These are phyloP conservation scores for Musca vetustissima DNA, from an alignment of 1,140 invertebrate species.

Conservation along the genomic window DNA sequence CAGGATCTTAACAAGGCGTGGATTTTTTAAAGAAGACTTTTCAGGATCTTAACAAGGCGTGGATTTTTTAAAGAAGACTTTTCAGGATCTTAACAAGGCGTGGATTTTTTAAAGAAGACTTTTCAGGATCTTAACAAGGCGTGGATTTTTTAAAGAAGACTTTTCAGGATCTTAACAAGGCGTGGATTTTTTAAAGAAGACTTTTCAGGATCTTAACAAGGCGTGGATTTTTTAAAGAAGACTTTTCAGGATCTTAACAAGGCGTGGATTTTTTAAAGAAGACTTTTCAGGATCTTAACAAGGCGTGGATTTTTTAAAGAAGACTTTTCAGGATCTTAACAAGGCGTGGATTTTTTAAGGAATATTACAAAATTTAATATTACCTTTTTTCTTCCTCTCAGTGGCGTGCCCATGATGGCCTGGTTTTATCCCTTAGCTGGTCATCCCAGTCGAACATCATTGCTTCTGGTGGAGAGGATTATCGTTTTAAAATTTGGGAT, in stretches of 20 bases:
- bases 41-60: not conserved
- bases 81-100: not conserved
- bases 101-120: too few relatives aligned
- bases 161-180: not conserved
- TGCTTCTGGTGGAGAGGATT: constrained; percentile 93
- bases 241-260: not conserved
- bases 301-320: too few relatives aligned
- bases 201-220: not conserved
- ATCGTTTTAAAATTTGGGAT: constrained; percentile 95
- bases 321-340: not conserved
- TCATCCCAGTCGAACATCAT: constrained; percentile 84
- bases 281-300: not conserved
- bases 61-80: too few relatives aligned
- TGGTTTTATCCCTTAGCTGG: constrained; percentile 89
- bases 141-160: too few relatives aligned
- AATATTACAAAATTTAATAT: too few relatives aligned
- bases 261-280: too few relatives aligned
- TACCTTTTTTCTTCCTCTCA: constrained; percentile 56
- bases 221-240: too few relatives aligned
- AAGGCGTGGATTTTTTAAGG: too few relatives aligned
- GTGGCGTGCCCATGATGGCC: constrained; percentile 96
- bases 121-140: not conserved
- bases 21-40: too few relatives aligned
- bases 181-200: too few relatives aligned
- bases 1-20: not conserved